Evolutionary conservation across 1,140 invertebrate species (phyloP).

Genomic region (Hirudo medicinalis): DNA sequence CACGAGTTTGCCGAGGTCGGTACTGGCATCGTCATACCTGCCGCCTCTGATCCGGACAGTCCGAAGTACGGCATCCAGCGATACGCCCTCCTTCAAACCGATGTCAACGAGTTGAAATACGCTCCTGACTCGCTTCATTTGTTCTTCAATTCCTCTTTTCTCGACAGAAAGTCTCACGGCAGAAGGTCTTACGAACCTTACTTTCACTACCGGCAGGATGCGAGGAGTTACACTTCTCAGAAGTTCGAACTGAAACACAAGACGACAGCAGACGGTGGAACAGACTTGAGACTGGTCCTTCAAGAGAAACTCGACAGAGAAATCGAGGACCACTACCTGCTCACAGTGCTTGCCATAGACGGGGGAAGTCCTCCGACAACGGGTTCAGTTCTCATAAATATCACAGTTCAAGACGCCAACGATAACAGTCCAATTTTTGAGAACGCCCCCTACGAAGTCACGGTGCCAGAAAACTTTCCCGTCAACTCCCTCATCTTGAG

Average conservation of each 20-base stretch:
- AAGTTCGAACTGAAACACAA: slow-evolving; percentile 21
- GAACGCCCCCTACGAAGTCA: slow-evolving; percentile 41
- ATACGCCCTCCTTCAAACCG: not conserved
- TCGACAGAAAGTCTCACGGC: not conserved
- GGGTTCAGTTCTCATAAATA: slow-evolving; percentile 58
- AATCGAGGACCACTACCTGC: slow-evolving; percentile 46
- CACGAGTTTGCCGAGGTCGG: slow-evolving; percentile 39
- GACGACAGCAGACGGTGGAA: slow-evolving; percentile 19
- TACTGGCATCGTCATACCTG: slow-evolving; percentile 49
- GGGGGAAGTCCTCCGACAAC: slow-evolving; percentile 67
- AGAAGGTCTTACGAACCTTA: not conserved
- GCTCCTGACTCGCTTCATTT: not conserved
- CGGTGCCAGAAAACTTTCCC: slow-evolving; percentile 74
- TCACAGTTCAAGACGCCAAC: slow-evolving; percentile 43
- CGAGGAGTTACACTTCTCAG: not conserved
- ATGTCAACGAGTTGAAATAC: not conserved
- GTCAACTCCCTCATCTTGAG: slow-evolving; percentile 66
- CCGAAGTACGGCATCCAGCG: slow-evolving; percentile 9
- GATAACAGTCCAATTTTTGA: slow-evolving; percentile 40
- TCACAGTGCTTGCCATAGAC: slow-evolving; percentile 59
- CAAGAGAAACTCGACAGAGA: slow-evolving; percentile 19
- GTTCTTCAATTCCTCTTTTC: not conserved
- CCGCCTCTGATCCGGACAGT: slow-evolving; percentile 19
- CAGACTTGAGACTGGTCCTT: slow-evolving; percentile 16
- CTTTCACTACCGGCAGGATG: not conserved